Base-by-base conservation (phyloP, 1,140 invertebrate genomes). In the Euura lappo region DNA sequence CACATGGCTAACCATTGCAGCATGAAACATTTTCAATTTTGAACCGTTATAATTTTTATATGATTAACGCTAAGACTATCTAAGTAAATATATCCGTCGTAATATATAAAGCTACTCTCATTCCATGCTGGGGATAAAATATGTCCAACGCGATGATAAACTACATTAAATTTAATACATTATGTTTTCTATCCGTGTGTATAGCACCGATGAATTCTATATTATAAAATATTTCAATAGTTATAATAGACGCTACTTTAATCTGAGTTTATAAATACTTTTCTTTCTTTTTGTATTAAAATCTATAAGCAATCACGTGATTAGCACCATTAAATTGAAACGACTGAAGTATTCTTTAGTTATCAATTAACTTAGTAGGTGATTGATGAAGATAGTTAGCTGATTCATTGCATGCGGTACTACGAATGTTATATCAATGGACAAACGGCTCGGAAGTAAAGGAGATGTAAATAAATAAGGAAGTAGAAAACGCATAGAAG, bases 401-500 rank as follows among this genome's bases (percentile, higher is more conserved):
- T 28, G 28, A 0, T 28, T 28, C 1, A 28, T 28, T 28, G 51
- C 51, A n/a, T 60, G 13, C 51, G 10, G 13, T n/a, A 60, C 10
- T n/a, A 28, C 74, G 75, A 82, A 64, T 77, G 76, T 69, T 70
- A 74, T 68, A 73, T 42, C 45, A 75, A 71, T 42, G 78, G 71
- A 78, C 71, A 77, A 69, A 67, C 76, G 43, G 73, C 66, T 51
- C 73, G 76, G 65, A 79, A 75, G 72, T 83, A 84, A 79, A 88
- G 75, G 79, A 92, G 80, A 79, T 92, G 91, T 80, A 92, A 77
- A 77, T 91, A 89, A 90, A 91, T 91, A 76, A 93, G 81, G 72
- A 91, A 82, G 80, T 92, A 92, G 79, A 92, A 89, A 79, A 90
- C 88, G 87, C 89, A 91, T 75, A 93, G 87, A 75, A 92, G 85